Evolutionary conservation across 37 sponge, comb jelly and placozoan species (phyloP).

Genomic region (Hormiphora californensis): DNA sequence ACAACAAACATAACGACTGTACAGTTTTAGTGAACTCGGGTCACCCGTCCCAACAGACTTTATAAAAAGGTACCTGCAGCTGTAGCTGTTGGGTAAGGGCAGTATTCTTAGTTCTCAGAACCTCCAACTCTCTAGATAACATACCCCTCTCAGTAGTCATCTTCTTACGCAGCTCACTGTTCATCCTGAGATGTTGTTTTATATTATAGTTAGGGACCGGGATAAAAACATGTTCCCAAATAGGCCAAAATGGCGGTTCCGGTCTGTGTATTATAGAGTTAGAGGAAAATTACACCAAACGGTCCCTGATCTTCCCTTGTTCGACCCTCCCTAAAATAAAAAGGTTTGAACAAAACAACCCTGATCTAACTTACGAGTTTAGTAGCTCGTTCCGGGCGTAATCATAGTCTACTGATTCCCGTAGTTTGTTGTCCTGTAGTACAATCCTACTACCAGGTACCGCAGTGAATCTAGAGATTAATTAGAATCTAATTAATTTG

Average conservation of each 20-base stretch:
- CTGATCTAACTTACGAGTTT: slow-evolving; percentile 50
- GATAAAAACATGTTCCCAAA: too few species aligned
- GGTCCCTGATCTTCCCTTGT: too few species aligned
- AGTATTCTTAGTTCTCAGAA: neutral
- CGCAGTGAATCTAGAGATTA: slow-evolving; percentile 15
- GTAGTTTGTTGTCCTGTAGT: neutral
- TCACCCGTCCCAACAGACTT: too few species aligned
- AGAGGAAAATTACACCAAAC: too few species aligned
- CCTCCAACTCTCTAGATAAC: neutral
- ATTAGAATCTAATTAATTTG: too few species aligned
- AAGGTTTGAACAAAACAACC: too few species aligned
- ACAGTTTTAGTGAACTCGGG: too few species aligned
- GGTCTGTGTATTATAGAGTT: too few species aligned
- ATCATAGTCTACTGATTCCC: slow-evolving; percentile 15
- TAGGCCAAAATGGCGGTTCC: too few species aligned
- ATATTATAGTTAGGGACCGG: neutral
- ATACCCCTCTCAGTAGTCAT: slow-evolving; percentile 1
- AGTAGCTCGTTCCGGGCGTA: slow-evolving; percentile 3
- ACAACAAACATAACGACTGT: too few species aligned
- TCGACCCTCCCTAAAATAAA: too few species aligned
- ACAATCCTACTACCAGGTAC: neutral
- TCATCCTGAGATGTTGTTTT: neutral
- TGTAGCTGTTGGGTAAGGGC: neutral
- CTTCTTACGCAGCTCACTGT: slow-evolving; percentile 14
- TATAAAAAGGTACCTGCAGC: too few species aligned